phyloP scores from a whole-genome alignment of 2,797 vertebrate species.

The Rhodeus uyekii region DNA sequence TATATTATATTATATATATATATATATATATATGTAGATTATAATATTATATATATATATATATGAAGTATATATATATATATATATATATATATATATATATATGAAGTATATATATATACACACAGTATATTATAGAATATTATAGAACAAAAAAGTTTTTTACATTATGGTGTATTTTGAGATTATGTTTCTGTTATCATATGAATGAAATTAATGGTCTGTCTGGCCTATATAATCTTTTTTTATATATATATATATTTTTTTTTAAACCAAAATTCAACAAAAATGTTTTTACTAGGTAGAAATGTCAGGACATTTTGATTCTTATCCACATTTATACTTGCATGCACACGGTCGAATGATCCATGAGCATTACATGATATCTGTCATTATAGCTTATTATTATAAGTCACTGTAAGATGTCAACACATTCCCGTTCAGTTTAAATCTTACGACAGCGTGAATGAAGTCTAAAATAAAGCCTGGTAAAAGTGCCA shows the following conservation, averaged over 20 bases:
- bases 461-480: background rate
- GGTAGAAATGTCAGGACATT: background rate
- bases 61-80: too few species aligned
- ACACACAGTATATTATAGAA: too few species aligned
- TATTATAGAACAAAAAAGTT: background rate
- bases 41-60: too few species aligned
- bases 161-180: background rate
- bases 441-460: background rate
- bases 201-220: background rate
- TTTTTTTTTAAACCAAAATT: background rate
- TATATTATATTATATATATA: too few species aligned
- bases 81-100: too few species aligned
- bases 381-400: background rate
- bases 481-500: constrained; percentile 22
- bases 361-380: background rate
- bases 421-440: background rate
- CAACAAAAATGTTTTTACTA: background rate
- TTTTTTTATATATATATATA: too few species aligned
- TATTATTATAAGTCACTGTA: background rate
- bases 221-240: background rate
- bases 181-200: too few species aligned
- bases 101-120: too few species aligned
- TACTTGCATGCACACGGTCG: background rate
- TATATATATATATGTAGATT: too few species aligned
- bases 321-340: background rate